These are phyloP conservation scores for Tricholaema leucomelas DNA, from an alignment of 2,113 vertebrate species.

Conservation along the genomic window DNA sequence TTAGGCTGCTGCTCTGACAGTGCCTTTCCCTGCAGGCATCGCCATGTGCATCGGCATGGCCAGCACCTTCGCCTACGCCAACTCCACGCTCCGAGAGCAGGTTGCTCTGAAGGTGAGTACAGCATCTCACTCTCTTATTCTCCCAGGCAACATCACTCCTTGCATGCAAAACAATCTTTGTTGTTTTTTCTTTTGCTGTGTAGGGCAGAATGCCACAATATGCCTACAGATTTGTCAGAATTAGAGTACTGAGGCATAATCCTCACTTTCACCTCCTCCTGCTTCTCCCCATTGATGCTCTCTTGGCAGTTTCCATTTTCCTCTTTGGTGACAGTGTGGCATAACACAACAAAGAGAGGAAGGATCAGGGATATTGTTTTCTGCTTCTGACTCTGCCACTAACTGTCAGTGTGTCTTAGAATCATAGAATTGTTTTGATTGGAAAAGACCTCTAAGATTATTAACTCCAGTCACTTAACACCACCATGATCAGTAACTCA, in stretches of 20 bases:
- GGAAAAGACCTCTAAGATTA: no score
- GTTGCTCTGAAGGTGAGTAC: slow-evolving; percentile 90
- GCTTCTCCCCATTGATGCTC: not conserved
- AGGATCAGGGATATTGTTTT: not conserved
- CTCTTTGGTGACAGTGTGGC: not conserved
- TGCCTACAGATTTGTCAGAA: not conserved
- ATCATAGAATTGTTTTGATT: no score
- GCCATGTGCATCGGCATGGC: slow-evolving; percentile 95
- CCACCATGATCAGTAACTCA: no score
- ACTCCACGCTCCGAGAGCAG: slow-evolving; percentile 91
- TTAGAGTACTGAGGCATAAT: not conserved
- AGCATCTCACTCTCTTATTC: not conserved
- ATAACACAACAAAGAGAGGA: not conserved
- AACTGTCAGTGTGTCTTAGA: not conserved
- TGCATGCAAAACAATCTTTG: not conserved
- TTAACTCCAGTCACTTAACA: no score
- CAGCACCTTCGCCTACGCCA: slow-evolving; percentile 95
- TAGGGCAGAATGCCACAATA: not conserved
- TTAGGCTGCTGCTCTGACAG: not conserved
- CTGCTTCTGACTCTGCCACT: not conserved
- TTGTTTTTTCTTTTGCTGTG: not conserved
- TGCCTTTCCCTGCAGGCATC: slow-evolving; percentile 82
- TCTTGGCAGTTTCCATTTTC: not conserved
- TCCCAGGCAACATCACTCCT: not conserved
- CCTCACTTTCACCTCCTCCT: not conserved